These are phyloP conservation scores for Catharus bicknelli DNA, from an alignment of 2,113 vertebrate genomes.

Conservation along the genomic window DNA sequence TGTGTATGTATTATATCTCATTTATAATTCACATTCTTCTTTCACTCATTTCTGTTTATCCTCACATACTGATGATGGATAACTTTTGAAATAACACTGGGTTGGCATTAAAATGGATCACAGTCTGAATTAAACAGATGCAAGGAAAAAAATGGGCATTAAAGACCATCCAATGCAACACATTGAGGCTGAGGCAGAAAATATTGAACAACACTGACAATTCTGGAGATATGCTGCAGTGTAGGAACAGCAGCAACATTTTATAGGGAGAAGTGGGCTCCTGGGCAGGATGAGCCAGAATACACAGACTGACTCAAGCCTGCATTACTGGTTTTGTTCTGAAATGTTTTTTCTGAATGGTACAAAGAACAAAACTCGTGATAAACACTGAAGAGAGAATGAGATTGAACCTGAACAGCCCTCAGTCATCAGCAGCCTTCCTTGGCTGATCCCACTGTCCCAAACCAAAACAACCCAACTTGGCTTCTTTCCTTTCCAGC, in stretches of 20 bases:
- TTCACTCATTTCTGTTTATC: background rate
- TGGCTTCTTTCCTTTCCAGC: background rate
- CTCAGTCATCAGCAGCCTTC: background rate
- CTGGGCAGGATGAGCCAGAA: background rate
- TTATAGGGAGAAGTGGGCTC: background rate
- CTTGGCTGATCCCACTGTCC: background rate
- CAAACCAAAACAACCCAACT: background rate
- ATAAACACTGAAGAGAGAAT: background rate
- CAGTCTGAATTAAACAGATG: background rate
- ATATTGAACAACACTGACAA: background rate
- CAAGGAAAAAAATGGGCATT: background rate
- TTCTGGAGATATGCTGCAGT: background rate
- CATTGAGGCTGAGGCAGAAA: background rate
- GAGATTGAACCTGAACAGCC: background rate
- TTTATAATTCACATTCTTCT: background rate
- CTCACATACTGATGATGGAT: background rate
- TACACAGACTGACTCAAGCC: background rate
- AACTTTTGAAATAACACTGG: background rate
- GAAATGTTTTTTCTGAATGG: background rate
- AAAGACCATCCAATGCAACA: background rate
- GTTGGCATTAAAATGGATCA: background rate
- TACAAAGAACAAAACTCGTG: background rate
- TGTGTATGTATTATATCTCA: background rate
- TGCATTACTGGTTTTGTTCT: background rate
- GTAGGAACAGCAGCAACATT: background rate